Evolutionary conservation across 2,888 invertebrate species (phyloP), one percentile per base, ranked within the genome.

Genomic region (Trissolcus brochymenae): DNA sequence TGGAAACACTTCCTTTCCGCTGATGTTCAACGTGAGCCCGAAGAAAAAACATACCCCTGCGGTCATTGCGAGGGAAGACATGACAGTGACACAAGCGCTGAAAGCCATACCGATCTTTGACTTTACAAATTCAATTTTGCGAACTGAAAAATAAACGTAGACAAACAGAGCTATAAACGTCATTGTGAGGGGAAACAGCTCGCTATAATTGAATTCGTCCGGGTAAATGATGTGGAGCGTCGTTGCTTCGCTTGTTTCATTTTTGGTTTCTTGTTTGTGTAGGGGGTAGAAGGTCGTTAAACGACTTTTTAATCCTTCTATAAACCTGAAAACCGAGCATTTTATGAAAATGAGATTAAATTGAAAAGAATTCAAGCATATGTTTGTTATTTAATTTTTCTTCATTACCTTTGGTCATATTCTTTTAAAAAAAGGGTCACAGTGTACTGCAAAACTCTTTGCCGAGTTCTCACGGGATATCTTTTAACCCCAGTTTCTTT

Each of bases 131-230:
- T 98, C 98, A 76, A 99, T 97, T 91, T 99, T 99, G 81, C 97
- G 92, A 41, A 98, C 95, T 21, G 97, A 98, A 89, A 98, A 98
- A 87, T 98, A 98, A 35, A 98, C 94, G 86, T 98, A 99, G 21
- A 97, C 90, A 87, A 98, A 97, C 35, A 98, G 90, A 14, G 96
- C 92, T 2, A 96, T 90, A 85, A 98, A 98, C 1, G 97, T 94
- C 75, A 96, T 92, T 19, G 94, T 92, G 7, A 98, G 90, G 0
- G 98, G 98, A 29, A 97, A 92, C 70, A 96, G 93, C 86, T 96
- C 96, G 84, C 93, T 92, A 83, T 95, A 93, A 85, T 95, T 95
- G 81, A 96, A 95, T 87, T 96, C 95, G 62, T 96, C 95, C 9
- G 97, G 96, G 90, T 97, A 98, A 88, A 96, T 95, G 64, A 98